Conservation (phyloP, 2,888 invertebrate species). For the Tetranychus piercei region DNA sequence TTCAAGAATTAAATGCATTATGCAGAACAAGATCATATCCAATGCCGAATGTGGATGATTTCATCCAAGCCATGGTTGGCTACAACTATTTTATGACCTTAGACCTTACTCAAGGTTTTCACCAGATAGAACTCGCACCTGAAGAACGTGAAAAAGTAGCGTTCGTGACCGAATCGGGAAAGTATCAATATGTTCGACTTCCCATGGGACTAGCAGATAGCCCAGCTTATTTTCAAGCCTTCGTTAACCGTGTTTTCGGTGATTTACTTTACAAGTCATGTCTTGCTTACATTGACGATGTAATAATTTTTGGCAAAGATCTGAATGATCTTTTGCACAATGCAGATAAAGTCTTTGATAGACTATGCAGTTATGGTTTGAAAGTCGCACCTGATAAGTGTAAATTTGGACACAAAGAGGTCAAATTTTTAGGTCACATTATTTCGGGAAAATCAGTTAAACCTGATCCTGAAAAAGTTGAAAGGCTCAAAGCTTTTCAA, state of each 20-base stretch:
- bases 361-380: neutral
- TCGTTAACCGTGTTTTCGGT: conserved; percentile 24
- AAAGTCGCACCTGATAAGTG: neutral
- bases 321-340: conserved; percentile 21
- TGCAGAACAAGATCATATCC: conserved; percentile 18
- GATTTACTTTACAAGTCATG: conserved; percentile 23
- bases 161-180: conserved; percentile 22
- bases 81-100: conserved; percentile 21
- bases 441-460: neutral
- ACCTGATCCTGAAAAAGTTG: neutral
- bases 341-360: conserved; percentile 16
- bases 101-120: conserved; percentile 25
- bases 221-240: conserved; percentile 25
- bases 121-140: conserved; percentile 24
- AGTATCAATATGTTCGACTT: conserved; percentile 27
- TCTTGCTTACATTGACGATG: conserved; percentile 26
- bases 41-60: conserved; percentile 22
- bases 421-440: neutral
- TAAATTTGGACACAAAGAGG: neutral
- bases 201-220: conserved; percentile 27
- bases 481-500: neutral
- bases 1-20: conserved; percentile 25
- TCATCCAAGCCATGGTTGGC: conserved; percentile 16
- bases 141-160: conserved; percentile 24
- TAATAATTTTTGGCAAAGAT: conserved; percentile 21